phyloP scores from a whole-genome alignment of 2,113 vertebrate species.

The Asarcornis scutulata region DNA sequence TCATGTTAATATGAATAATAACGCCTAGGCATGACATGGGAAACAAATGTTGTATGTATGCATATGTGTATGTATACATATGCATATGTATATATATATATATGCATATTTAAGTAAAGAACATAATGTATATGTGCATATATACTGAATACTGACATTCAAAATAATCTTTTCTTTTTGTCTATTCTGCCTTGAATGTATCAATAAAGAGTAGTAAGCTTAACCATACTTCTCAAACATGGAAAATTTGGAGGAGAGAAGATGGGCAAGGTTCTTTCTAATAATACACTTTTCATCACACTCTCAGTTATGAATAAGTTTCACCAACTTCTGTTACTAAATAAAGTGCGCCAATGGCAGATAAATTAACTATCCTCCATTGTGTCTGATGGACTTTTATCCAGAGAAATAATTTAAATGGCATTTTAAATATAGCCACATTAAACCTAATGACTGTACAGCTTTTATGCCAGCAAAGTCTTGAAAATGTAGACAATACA shows the following conservation, averaged over 20 bases:
- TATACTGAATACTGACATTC: not conserved
- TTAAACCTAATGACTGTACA: not conserved
- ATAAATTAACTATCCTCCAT: not conserved
- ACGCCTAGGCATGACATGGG: too few species aligned
- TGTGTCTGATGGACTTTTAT: not conserved
- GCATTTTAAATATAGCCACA: not conserved
- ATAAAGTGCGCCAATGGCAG: not conserved
- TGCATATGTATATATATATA: not conserved
- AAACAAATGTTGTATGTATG: too few species aligned
- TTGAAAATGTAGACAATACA: not conserved
- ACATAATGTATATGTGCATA: not conserved
- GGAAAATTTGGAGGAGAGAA: not conserved
- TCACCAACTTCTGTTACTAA: not conserved
- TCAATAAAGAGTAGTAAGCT: not conserved
- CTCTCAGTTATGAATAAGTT: not conserved
- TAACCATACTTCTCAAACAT: not conserved
- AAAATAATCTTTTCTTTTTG: not conserved
- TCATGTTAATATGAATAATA: constrained; percentile 70
- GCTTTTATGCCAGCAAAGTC: not conserved
- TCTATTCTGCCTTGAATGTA: not conserved
- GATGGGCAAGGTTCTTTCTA: not conserved
- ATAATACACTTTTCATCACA: not conserved
- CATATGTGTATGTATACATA: not conserved
- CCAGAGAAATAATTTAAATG: not conserved
- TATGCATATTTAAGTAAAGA: not conserved